Evolutionary conservation across 2,797 vertebrate species (phyloP), one percentile per base, ranked within the genome.

Genomic region (Gobionotothen gibberifrons): DNA sequence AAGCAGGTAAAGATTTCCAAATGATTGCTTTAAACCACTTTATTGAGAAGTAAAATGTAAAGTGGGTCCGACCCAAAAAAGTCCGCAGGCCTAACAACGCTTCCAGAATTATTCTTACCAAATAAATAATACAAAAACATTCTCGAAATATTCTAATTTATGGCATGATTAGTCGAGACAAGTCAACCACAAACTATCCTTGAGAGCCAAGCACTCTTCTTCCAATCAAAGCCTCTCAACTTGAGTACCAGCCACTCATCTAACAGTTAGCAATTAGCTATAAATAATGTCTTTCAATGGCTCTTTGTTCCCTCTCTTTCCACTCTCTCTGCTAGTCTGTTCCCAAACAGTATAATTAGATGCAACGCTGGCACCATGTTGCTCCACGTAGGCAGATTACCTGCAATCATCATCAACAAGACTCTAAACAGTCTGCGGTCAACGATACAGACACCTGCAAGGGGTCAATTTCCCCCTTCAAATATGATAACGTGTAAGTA

Each of bases 321-420:
- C 59, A 14, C 47, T 42, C 48, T 19, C 16, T 4, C 52, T 17
- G 7, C 17, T 59, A 9, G 32, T 36, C 57, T 63, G 49, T 51
- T 69, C 62, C 26, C 70, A 56, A 59, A 13, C 39, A 43, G 59
- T 29, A 46, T 84, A 86, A 88, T 89, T 86, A 88, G 48, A 74
- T 54, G 49, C 70, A 69, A 43, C 56, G 78, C 64, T 70, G 64
- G 68, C 75, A 77, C 64, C 76, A 51, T 54, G 80, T 68, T 68
- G 78, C 77, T 76, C 66, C 62, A 74, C 2, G 73, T 75, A 63
- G 82, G 79, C 74, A 84, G 72, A 89, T 90, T 87, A 85, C 40
- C 66, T 79, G 69, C 72, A 85, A 82, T 89, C 77, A 87, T 84
- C 74, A 87, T 79, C 78, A 91, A 82, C 84, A 61, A 72, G 57